These are phyloP conservation scores for Hippocampus comes DNA, from an alignment of 2,113 vertebrate genomes.

Conservation along the genomic window DNA sequence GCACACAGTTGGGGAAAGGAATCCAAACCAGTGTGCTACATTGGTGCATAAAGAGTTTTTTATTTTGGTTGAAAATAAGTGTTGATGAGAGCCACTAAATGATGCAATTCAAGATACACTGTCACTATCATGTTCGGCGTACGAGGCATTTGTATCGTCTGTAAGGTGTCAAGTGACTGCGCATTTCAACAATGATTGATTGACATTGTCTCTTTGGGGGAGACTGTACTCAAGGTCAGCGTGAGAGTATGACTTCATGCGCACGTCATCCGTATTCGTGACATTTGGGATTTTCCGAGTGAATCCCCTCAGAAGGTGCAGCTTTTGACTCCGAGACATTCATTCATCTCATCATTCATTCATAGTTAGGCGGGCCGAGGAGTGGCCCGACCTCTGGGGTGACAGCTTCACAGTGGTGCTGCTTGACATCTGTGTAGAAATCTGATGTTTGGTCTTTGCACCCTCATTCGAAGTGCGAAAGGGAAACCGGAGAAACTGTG, in stretches of 20 bases:
- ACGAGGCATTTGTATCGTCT: constrained; percentile 61
- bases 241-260: constrained; percentile 52
- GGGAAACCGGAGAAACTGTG: constrained; percentile 14
- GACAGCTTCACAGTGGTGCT: constrained; percentile 54
- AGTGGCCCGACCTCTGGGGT: constrained; percentile 13
- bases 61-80: constrained; percentile 69
- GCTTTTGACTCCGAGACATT: constrained; percentile 43
- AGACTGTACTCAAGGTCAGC: constrained; percentile 53
- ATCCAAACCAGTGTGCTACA: constrained; percentile 11
- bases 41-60: constrained; percentile 70
- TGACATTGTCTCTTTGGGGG: constrained; percentile 53
- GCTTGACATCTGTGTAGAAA: constrained; percentile 38
- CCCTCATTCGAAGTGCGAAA: constrained; percentile 43
- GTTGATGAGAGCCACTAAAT: constrained; percentile 56
- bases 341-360: constrained; percentile 58
- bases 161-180: constrained; percentile 42
- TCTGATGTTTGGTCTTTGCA: constrained; percentile 30
- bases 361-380: constrained; percentile 44
- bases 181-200: constrained; percentile 26
- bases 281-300: constrained; percentile 40
- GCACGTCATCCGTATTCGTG: constrained; percentile 36
- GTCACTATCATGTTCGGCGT: constrained; percentile 51
- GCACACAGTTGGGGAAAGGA: not conserved
- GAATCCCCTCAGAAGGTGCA: constrained; percentile 52
- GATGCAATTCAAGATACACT: constrained; percentile 54